Evolutionary conservation across 2,113 vertebrate genomes (phyloP), one percentile per base, ranked within the genome.

Genomic region (Thunnus thynnus): DNA sequence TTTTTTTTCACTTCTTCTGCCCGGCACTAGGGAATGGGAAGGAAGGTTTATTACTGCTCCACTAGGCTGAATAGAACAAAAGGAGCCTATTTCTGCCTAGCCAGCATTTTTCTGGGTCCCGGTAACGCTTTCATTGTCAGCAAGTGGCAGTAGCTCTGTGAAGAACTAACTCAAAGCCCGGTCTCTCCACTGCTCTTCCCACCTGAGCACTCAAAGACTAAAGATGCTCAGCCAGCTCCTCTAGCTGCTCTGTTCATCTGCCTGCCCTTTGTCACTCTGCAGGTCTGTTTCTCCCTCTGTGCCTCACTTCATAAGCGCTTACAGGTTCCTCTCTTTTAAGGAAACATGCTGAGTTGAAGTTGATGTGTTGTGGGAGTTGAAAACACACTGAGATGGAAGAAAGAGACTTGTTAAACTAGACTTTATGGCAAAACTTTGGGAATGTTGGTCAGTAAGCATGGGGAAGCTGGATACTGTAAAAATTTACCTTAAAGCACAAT

Each of bases 41-140:
- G 56, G 44, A 20, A 56, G 68, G 75, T 86, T 87, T 89, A 88
- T 90, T 88, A 82, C 83, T 85, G 80, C 83, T 89, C 75, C 81
- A 64, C 50, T 81, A 50, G 75, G 61, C 76, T 90, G 91, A 91
- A 91, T 85, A 86, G 82, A 88, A 88, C 91, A 92, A 89, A 90
- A 73, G 65, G 32, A 81, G 63, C 66, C 18, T 22, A 25, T 91
- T 89, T 91, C 41, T 88, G 88, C 90, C 68, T 3, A 67, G 80
- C 72, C 88, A 86, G 91, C 92, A 88, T 25, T 89, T 92, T 90
- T 77, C 74, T 80, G n/a, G 74, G 57, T 80, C 65, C 76, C 62
- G 25, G 76, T 64, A 82, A 80, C 18, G 12, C 76, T 85, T 46
- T 84, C 60, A 89, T 90, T 92, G 90, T 93, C 89, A 84, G 86